Percentiles rank a stretch among this genome's conserved stretches.
Conservation (phyloP, 2,888 invertebrate species). For the Epinotia ramella region DNA sequence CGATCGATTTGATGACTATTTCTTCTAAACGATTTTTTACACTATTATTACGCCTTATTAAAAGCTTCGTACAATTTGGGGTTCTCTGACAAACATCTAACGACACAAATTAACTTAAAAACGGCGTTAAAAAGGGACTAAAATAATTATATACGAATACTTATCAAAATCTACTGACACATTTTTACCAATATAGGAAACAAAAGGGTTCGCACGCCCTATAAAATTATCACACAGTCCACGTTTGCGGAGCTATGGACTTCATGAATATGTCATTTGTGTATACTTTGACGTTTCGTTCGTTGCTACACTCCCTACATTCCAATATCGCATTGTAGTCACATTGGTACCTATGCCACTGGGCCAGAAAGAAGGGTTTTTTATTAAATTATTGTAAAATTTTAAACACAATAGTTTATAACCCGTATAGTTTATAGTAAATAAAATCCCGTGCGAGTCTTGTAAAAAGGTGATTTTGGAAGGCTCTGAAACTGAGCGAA, state of each 20-base stretch:
- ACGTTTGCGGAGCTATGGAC: slow-evolving; percentile 36
- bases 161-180: slow-evolving; percentile 11
- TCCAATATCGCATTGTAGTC: slow-evolving; percentile 61
- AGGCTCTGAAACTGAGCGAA: too few relatives aligned
- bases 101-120: slow-evolving; percentile 11
- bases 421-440: too few relatives aligned
- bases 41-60: slow-evolving; percentile 34
- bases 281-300: slow-evolving; percentile 53
- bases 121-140: background rate
- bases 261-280: slow-evolving; percentile 46
- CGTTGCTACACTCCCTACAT: slow-evolving; percentile 51
- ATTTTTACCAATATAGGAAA: slow-evolving; percentile 4
- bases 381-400: background rate
- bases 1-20: background rate
- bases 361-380: too few relatives aligned
- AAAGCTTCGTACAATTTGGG: slow-evolving; percentile 29
- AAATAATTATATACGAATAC: background rate
- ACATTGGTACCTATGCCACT: slow-evolving; percentile 47
- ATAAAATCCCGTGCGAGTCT: too few relatives aligned
- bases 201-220: slow-evolving; percentile 30
- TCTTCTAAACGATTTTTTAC: too few relatives aligned
- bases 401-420: too few relatives aligned
- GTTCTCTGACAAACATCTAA: slow-evolving; percentile 16
- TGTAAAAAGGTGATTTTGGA: too few relatives aligned
- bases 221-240: slow-evolving; percentile 36